Conservation (phyloP, 2,113 vertebrate species). For the Felis catus region DNA sequence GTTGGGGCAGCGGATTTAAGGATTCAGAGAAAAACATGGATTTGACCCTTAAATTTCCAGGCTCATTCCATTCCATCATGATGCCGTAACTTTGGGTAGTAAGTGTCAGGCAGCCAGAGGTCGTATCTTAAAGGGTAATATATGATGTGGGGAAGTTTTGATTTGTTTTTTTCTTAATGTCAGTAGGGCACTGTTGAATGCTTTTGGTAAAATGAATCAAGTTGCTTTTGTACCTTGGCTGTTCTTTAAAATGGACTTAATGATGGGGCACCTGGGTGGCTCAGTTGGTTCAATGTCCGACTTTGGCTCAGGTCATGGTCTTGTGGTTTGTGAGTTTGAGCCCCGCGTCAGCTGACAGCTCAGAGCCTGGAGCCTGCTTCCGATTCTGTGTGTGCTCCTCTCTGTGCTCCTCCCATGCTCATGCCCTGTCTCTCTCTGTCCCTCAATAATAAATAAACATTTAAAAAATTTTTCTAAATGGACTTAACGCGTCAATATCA, state of each 20-base stretch:
- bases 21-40: not conserved
- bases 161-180: not conserved
- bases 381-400: too few species aligned
- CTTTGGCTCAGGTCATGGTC: too few species aligned
- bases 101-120: not conserved
- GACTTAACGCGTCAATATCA: not conserved
- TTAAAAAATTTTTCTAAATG: not conserved
- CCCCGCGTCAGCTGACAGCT: too few species aligned
- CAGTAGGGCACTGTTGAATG: not conserved
- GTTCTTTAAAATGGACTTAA: not conserved
- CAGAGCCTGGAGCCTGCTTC: too few species aligned
- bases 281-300: too few species aligned
- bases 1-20: not conserved
- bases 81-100: not conserved
- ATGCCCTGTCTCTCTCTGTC: too few species aligned
- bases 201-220: slow-evolving; percentile 28
- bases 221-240: not conserved
- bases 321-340: too few species aligned
- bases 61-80: not conserved
- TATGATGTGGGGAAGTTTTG: not conserved
- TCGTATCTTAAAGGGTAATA: not conserved
- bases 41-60: slow-evolving; percentile 18
- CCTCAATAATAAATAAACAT: too few species aligned
- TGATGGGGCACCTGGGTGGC: too few species aligned
- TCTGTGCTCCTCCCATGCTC: too few species aligned